Conservation (phyloP, 1,140 invertebrate species). For the Pectinophora gossypiella region DNA sequence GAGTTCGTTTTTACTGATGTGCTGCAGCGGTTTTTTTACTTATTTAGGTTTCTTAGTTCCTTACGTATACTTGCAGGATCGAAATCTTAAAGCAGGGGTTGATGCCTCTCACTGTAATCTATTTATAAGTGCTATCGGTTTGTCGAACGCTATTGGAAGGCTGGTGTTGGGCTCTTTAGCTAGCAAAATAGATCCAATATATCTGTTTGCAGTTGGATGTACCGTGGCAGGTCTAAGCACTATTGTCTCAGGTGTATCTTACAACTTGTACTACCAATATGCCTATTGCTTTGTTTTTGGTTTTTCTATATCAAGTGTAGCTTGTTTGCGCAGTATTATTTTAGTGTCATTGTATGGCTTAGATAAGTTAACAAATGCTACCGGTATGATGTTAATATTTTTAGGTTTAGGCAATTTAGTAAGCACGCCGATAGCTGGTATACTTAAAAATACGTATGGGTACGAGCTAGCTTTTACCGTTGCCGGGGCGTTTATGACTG, state of each 20-base stretch:
- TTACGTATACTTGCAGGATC: constrained; percentile 48
- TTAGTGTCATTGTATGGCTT: constrained; percentile 56
- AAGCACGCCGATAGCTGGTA: constrained; percentile 50
- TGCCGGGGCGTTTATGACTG: constrained; percentile 43
- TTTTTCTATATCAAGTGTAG: constrained; percentile 43
- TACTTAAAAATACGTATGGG: constrained; percentile 44
- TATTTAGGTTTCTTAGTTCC: constrained; percentile 58
- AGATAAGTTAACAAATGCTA: constrained; percentile 64
- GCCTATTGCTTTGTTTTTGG: constrained; percentile 51
- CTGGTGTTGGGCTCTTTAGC: constrained; percentile 45
- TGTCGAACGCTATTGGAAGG: constrained; percentile 49
- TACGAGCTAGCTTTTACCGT: constrained; percentile 47
- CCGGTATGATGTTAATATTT: constrained; percentile 57
- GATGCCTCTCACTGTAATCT: constrained; percentile 34
- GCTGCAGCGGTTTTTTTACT: constrained; percentile 43
- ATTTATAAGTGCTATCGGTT: constrained; percentile 52
- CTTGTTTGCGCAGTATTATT: constrained; percentile 45
- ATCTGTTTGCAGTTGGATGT: constrained; percentile 30
- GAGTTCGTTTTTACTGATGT: constrained; percentile 46
- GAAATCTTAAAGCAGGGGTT: constrained; percentile 39
- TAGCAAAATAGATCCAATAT: constrained; percentile 42
- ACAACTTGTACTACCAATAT: constrained; percentile 53
- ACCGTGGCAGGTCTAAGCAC: constrained; percentile 37
- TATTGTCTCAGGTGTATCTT: constrained; percentile 42
- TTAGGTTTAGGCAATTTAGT: constrained; percentile 56